Evolutionary conservation across 2,888 invertebrate genomes (phyloP).

Genomic region (Rhaphigaster nebulosa): DNA sequence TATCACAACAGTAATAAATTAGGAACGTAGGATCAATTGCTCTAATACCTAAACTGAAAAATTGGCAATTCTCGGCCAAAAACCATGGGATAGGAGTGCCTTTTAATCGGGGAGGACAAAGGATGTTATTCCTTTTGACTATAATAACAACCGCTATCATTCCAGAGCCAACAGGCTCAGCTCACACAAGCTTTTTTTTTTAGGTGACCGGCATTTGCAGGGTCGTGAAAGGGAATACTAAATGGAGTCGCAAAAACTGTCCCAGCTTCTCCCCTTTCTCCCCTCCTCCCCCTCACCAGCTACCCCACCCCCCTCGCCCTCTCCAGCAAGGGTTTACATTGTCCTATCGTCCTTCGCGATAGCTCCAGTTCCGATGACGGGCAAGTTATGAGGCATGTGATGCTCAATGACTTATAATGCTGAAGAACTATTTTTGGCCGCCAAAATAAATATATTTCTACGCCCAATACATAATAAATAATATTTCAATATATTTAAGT

Average conservation of each 20-base stretch:
- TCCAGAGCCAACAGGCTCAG: background rate
- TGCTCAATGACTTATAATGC: no score
- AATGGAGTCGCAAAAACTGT: background rate
- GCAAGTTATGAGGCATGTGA: background rate
- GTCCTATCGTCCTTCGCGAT: background rate
- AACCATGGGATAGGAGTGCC: background rate
- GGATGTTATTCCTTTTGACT: slow-evolving; percentile 37
- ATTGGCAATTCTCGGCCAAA: background rate
- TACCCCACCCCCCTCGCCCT: background rate
- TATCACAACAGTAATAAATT: background rate
- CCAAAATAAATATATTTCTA: no score
- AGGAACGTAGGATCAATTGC: background rate
- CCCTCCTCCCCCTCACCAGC: background rate
- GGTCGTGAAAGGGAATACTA: background rate
- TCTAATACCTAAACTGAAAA: background rate
- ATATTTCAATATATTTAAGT: no score
- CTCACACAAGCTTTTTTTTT: background rate
- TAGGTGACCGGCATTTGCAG: background rate
- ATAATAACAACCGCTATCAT: background rate
- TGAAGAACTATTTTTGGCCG: no score
- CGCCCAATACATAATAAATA: no score
- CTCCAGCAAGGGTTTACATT: background rate
- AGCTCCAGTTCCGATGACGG: background rate
- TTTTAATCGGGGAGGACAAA: background rate
- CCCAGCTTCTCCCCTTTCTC: background rate